These are phyloP conservation scores for Rhinoptilus africanus DNA, from an alignment of 2,113 vertebrate genomes.

Conservation along the genomic window DNA sequence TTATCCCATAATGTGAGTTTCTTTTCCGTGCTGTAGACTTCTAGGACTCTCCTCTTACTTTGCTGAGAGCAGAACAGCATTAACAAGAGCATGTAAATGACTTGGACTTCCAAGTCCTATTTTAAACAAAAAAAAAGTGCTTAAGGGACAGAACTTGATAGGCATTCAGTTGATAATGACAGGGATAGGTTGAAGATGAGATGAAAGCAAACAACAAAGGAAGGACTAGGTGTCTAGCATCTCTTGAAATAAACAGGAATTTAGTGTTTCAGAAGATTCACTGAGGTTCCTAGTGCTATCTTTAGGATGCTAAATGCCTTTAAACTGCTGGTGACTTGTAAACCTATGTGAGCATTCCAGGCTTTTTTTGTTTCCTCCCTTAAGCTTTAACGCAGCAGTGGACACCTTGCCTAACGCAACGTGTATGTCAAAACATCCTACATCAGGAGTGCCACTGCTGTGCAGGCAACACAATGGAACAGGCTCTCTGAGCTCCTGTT, in stretches of 20 bases:
- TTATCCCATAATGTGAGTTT: background rate
- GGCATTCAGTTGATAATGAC: background rate
- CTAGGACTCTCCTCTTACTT: background rate
- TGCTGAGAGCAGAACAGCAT: background rate
- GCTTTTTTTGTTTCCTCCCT: background rate
- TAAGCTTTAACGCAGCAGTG: background rate
- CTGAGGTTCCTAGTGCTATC: background rate
- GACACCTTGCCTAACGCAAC: background rate
- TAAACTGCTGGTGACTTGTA: background rate
- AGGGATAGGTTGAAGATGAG: background rate
- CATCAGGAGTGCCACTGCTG: background rate
- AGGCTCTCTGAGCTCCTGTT: background rate
- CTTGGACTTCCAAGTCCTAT: background rate
- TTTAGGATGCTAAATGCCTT: background rate
- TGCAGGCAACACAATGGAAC: background rate
- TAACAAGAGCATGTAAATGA: background rate
- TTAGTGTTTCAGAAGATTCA: background rate
- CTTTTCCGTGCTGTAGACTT: background rate
- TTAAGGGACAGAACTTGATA: background rate
- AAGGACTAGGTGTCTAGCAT: background rate
- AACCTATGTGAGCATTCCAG: background rate
- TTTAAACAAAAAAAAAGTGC: background rate
- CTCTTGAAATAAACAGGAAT: background rate
- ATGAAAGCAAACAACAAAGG: background rate
- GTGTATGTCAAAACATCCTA: background rate